phyloP scores from a whole-genome alignment of 2,797 vertebrate species.

The Enteromius afrohamiltoni region DNA sequence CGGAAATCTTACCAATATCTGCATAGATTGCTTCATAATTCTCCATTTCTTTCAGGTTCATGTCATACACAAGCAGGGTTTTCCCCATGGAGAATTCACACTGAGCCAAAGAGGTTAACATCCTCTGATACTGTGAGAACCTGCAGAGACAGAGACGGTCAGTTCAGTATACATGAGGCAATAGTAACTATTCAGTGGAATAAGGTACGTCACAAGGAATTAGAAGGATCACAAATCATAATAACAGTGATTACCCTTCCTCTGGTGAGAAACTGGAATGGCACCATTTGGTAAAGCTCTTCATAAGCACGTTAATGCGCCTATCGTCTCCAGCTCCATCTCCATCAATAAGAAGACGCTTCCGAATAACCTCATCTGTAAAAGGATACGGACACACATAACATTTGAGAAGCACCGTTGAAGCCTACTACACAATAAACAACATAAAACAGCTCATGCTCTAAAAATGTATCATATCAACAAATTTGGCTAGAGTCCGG shows the following conservation, averaged over 20 bases:
- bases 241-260: conserved; percentile 83
- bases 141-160: conserved; percentile 70
- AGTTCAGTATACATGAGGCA: background rate
- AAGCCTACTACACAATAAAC: background rate
- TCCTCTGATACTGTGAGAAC: conserved; percentile 93
- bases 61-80: conserved; percentile 95
- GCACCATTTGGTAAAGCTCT: conserved; percentile 97
- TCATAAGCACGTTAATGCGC: conserved; percentile 92
- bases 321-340: conserved; percentile 97
- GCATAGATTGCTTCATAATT: conserved; percentile 96
- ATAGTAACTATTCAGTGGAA: background rate
- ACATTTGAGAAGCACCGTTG: background rate
- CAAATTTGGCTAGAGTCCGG: background rate
- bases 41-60: conserved; percentile 99
- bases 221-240: background rate
- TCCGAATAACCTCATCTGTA: conserved; percentile 94
- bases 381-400: background rate
- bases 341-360: conserved; percentile 95
- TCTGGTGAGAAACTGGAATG: conserved; percentile 88
- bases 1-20: conserved; percentile 85
- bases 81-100: conserved; percentile 99
- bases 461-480: background rate
- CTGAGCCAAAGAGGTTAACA: conserved; percentile 92
- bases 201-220: background rate
- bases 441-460: background rate